A percentile compares a stretch with the other conserved stretches of the same genome.
These are phyloP conservation scores for Temnothorax unifasciatus DNA, from an alignment of 2,888 invertebrate species.

Conservation along the genomic window DNA sequence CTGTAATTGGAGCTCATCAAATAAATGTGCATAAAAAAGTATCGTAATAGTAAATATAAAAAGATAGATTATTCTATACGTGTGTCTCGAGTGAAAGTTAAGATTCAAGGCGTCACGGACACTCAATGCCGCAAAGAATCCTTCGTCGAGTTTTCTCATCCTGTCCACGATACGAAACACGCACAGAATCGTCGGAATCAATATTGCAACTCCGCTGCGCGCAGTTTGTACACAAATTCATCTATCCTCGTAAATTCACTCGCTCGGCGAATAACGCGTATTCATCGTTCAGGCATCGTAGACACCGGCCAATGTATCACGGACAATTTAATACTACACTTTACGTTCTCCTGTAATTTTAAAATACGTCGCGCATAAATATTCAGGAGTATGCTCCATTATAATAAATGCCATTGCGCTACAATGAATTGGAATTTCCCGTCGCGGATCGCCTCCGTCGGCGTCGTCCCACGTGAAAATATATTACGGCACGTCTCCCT, in stretches of 20 bases:
- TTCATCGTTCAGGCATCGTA: slow-evolving; percentile 4
- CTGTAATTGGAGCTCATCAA: background rate
- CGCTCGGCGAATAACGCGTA: slow-evolving; percentile 23
- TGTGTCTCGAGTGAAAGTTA: background rate
- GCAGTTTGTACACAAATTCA: slow-evolving; percentile 17
- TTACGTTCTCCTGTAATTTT: slow-evolving; percentile 39
- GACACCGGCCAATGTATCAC: slow-evolving; percentile 21
- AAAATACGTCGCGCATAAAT: slow-evolving; percentile 44
- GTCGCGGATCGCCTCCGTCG: background rate
- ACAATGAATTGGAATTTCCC: slow-evolving; percentile 32
- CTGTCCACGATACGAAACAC: slow-evolving; percentile 30
- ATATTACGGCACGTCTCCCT: slow-evolving; percentile 30
- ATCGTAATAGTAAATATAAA: background rate
- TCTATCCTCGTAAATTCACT: slow-evolving; percentile 38
- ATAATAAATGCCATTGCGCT: slow-evolving; percentile 27
- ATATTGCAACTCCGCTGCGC: slow-evolving; percentile 27
- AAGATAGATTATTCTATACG: background rate
- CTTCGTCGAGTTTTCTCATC: slow-evolving; percentile 41
- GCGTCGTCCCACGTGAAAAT: slow-evolving; percentile 2
- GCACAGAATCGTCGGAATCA: slow-evolving; percentile 16
- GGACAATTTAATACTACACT: slow-evolving; percentile 41
- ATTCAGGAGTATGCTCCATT: slow-evolving; percentile 21
- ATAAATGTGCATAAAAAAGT: background rate
- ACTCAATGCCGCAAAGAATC: background rate
- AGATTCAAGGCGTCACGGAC: slow-evolving; percentile 19